Percentiles rank a stretch among this genome's conserved stretches.
Conservation (phyloP, 2,888 invertebrate genomes). For the Tetramorium bicarinatum region DNA sequence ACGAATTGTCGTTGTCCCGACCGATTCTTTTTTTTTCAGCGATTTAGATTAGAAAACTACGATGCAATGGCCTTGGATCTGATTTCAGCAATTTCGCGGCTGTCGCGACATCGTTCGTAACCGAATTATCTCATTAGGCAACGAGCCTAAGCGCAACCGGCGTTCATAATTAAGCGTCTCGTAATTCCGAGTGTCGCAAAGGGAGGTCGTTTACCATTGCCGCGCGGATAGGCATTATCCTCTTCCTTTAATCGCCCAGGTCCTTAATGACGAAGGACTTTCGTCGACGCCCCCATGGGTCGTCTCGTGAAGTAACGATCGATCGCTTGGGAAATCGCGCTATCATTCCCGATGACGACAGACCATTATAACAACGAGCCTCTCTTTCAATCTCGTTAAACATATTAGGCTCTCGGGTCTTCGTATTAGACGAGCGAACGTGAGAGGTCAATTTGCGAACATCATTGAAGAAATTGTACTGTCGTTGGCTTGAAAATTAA, state of each 20-base stretch:
- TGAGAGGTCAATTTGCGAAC: conserved; percentile 6
- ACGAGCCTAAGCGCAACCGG: conserved; percentile 50
- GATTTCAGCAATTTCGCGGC: conserved; percentile 59
- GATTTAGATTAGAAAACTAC: conserved; percentile 66
- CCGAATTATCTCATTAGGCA: conserved; percentile 77
- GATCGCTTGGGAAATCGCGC: conserved; percentile 46
- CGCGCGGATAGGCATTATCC: conserved; percentile 53
- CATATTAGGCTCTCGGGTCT: background rate
- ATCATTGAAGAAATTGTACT: conserved; percentile 6
- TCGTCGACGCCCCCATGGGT: conserved; percentile 24
- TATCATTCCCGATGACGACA: conserved; percentile 16
- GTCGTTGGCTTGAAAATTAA: conserved; percentile 3
- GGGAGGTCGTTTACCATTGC: conserved; percentile 12
- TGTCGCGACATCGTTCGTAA: conserved; percentile 62
- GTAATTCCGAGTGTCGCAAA: conserved; percentile 60
- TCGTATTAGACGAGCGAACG: conserved; percentile 20
- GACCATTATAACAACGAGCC: conserved; percentile 17
- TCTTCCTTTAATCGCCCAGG: conserved; percentile 57
- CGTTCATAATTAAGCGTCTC: conserved; percentile 64
- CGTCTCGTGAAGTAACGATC: conserved; percentile 26
- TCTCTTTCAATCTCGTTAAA: conserved; percentile 38
- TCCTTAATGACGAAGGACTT: conserved; percentile 45
- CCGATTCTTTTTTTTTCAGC: conserved; percentile 3
- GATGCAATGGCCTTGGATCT: conserved; percentile 68
- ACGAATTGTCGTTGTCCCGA: conserved; percentile 3